Evolutionary conservation across 2,888 invertebrate species (phyloP).

Genomic region (Lochmaea capreae): DNA sequence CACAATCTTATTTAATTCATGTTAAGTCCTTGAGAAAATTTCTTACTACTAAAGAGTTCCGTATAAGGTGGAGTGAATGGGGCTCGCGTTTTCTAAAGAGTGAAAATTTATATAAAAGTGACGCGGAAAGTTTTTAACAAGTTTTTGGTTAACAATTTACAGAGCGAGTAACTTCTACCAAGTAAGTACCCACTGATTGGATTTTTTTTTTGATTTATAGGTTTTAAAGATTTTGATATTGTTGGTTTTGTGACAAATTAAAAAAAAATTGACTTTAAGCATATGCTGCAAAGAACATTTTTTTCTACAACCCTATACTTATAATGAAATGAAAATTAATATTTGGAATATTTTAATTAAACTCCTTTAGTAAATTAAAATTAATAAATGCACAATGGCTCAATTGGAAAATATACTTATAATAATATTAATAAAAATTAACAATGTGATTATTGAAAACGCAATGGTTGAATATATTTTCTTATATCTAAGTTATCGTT

Average conservation of each 20-base stretch:
- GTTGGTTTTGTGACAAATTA: neutral
- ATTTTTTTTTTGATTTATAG: neutral
- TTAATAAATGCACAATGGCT: too few relatives aligned
- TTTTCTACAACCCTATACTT: neutral
- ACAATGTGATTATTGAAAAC: too few relatives aligned
- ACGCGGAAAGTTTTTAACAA: neutral
- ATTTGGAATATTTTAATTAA: too few relatives aligned
- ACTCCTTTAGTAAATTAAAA: too few relatives aligned
- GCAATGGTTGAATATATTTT: too few relatives aligned
- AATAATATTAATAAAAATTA: too few relatives aligned
- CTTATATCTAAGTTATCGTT: too few relatives aligned
- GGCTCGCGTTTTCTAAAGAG: neutral
- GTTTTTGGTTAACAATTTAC: neutral
- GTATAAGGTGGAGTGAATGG: constrained; percentile 1
- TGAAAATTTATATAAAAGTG: constrained; percentile 5
- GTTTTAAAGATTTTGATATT: neutral
- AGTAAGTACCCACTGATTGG: neutral
- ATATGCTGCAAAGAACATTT: neutral
- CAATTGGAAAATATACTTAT: too few relatives aligned
- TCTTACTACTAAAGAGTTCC: neutral
- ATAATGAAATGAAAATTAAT: neutral
- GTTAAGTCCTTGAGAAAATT: neutral
- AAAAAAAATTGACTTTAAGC: neutral
- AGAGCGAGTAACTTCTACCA: neutral
- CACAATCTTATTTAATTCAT: neutral